Percentiles rank a stretch among this genome's conserved stretches.
Evolutionary conservation across 2,888 invertebrate species (phyloP).

Genomic region (Brenthis daphne): DNA sequence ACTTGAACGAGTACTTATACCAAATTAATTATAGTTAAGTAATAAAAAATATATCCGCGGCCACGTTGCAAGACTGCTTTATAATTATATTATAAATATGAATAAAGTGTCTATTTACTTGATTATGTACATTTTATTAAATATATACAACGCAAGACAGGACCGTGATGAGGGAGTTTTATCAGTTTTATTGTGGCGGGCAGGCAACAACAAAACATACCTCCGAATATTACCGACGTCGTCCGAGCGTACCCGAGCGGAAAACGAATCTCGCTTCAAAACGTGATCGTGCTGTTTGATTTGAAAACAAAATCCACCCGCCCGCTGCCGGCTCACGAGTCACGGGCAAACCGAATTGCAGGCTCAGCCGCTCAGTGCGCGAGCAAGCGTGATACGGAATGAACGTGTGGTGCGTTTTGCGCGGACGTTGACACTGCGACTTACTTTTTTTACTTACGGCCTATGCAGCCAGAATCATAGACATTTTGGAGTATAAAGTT

Average conservation of each 20-base stretch:
- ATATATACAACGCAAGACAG: slow-evolving; percentile 21
- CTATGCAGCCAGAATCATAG: slow-evolving; percentile 72
- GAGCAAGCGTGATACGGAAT: slow-evolving; percentile 82
- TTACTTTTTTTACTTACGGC: slow-evolving; percentile 73
- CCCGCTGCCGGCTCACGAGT: slow-evolving; percentile 53
- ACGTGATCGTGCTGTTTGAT: slow-evolving; percentile 76
- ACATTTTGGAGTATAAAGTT: slow-evolving; percentile 77
- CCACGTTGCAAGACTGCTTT: slow-evolving; percentile 3
- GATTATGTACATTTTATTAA: slow-evolving; percentile 13
- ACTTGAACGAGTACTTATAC: slow-evolving; percentile 8
- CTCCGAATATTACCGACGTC: slow-evolving; percentile 59
- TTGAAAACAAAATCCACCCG: slow-evolving; percentile 74
- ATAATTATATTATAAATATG: slow-evolving; percentile 16
- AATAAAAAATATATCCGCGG: slow-evolving; percentile 6
- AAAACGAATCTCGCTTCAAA: slow-evolving; percentile 74
- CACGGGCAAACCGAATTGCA: slow-evolving; percentile 52
- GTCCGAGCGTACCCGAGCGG: slow-evolving; percentile 59
- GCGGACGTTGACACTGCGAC: slow-evolving; percentile 80
- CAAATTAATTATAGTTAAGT: slow-evolving; percentile 3
- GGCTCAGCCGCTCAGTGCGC: slow-evolving; percentile 81
- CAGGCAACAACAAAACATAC: slow-evolving; percentile 58
- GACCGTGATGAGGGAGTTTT: slow-evolving; percentile 43
- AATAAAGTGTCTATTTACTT: slow-evolving; percentile 18
- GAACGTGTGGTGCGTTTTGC: slow-evolving; percentile 82
- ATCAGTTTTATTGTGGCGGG: slow-evolving; percentile 48